Conservation (phyloP, 2,797 vertebrate species). For the Poeciliopsis turneri region DNA sequence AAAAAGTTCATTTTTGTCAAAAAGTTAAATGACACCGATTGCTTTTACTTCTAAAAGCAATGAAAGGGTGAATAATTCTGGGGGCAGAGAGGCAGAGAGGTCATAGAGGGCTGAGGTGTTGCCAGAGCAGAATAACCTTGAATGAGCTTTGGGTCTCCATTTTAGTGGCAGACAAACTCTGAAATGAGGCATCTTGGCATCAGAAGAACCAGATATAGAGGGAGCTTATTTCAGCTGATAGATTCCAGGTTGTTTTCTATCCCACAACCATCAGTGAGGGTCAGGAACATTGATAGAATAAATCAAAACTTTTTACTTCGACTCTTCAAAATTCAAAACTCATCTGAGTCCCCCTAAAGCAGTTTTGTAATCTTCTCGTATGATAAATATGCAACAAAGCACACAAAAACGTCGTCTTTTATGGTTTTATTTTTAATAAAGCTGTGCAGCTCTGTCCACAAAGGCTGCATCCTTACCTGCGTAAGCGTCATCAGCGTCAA, state of each 20-base stretch:
- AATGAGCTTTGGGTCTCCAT: not conserved
- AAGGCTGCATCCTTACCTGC: constrained; percentile 39
- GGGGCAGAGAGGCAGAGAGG: not conserved
- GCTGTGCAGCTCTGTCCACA: not conserved
- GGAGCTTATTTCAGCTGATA: not conserved
- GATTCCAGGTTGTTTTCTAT: not conserved
- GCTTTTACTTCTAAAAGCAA: not conserved
- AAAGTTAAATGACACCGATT: not conserved
- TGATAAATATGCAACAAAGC: not conserved
- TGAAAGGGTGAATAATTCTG: not conserved
- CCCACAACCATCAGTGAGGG: not conserved
- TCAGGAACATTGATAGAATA: not conserved
- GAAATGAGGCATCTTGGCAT: not conserved
- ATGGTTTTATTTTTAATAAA: not conserved
- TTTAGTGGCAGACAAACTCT: not conserved
- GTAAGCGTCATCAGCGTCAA: constrained; percentile 84
- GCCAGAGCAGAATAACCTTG: not conserved
- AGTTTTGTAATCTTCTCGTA: not conserved
- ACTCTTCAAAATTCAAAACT: not conserved
- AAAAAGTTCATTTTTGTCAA: not conserved
- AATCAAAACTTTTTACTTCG: not conserved
- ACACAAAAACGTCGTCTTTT: not conserved
- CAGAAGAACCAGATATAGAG: not conserved
- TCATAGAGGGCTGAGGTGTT: not conserved
- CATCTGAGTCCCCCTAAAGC: not conserved